Percentiles rank a stretch among this genome's conserved stretches.
phyloP scores from a whole-genome alignment of 1,140 invertebrate genomes.

The Drosophila sechellia region DNA sequence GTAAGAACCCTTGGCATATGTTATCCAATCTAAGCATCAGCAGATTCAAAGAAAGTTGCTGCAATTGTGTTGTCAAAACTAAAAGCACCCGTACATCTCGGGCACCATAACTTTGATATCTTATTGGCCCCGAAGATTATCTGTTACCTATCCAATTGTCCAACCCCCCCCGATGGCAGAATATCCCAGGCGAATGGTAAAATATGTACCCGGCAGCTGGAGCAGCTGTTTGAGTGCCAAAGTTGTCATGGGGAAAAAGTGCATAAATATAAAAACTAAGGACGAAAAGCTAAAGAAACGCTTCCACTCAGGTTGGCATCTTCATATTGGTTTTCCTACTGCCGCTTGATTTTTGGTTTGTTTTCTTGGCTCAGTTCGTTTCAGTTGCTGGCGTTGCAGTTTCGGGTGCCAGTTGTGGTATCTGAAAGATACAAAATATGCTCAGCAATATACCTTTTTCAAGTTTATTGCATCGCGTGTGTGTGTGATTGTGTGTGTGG shows the following conservation, averaged over 20 bases:
- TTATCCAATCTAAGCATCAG: neutral
- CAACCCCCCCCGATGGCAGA: constrained; percentile 1
- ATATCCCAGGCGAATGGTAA: constrained; percentile 11
- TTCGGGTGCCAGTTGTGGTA: constrained; percentile 53
- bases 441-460: constrained; percentile 69
- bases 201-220: constrained; percentile 43
- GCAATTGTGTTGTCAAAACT: constrained; percentile 6
- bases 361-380: constrained; percentile 42
- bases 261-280: constrained; percentile 54
- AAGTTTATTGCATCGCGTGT: constrained; percentile 68
- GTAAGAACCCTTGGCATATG: neutral
- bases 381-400: constrained; percentile 41
- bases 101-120: constrained; percentile 32
- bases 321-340: constrained; percentile 49
- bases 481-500: neutral
- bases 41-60: neutral
- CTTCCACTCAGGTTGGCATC: constrained; percentile 46
- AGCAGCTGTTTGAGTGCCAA: constrained; percentile 50
- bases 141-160: constrained; percentile 39
- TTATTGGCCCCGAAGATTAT: constrained; percentile 34
- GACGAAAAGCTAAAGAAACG: constrained; percentile 33
- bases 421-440: constrained; percentile 69
- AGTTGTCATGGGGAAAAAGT: constrained; percentile 33
- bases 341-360: constrained; percentile 27
- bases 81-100: neutral